Conservation (phyloP, 2,113 vertebrate genomes). For the Copsychus sechellarum region DNA sequence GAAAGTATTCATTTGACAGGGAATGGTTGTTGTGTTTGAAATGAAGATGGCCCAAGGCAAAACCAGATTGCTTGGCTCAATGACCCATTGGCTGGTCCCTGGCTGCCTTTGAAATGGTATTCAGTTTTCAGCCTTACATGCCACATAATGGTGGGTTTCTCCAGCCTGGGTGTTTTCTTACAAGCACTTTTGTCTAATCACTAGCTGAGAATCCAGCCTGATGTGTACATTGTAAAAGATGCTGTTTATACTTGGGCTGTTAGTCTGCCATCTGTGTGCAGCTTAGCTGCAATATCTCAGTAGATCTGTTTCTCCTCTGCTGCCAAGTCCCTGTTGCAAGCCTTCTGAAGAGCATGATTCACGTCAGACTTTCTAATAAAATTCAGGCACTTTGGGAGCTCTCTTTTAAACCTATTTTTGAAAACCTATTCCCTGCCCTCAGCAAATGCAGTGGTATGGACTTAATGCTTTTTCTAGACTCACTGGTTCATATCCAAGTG, state of each 20-base stretch:
- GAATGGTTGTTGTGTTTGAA: background rate
- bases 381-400: background rate
- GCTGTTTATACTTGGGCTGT: constrained; percentile 46
- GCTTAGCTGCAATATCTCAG: constrained; percentile 11
- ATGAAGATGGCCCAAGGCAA: background rate
- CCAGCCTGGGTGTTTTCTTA: background rate
- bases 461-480: constrained; percentile 5
- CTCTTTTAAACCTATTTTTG: background rate
- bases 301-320: background rate
- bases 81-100: background rate
- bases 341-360: background rate
- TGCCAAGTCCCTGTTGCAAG: background rate
- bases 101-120: background rate
- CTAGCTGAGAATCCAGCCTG: constrained; percentile 7
- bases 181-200: background rate
- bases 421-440: background rate
- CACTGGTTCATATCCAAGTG: background rate
- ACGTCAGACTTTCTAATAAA: background rate
- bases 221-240: constrained; percentile 29
- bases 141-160: constrained; percentile 13
- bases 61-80: background rate
- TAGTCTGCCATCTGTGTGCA: constrained; percentile 7
- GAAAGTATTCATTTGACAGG: background rate
- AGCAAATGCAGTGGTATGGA: background rate
- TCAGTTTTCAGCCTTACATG: rapidly evolving